Evolutionary conservation across 2,888 invertebrate genomes (phyloP).

Genomic region (Lithophane semibrunnea): DNA sequence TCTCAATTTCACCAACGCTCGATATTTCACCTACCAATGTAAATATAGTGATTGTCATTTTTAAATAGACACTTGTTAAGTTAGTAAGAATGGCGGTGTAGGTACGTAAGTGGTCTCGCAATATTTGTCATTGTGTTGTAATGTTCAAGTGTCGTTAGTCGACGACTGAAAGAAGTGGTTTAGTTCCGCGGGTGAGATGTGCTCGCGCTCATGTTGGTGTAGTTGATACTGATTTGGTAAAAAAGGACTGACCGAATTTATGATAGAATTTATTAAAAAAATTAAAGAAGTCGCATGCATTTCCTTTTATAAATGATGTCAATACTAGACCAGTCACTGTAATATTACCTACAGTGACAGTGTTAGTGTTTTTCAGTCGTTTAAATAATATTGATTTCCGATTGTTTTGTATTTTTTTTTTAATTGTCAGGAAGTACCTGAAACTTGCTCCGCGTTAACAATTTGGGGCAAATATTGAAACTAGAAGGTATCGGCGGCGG

Average conservation of each 20-base stretch:
- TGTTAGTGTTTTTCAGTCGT: too few relatives aligned
- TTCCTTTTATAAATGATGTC: too few relatives aligned
- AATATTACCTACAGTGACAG: not conserved
- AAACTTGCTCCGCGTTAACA: not conserved
- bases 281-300: not conserved
- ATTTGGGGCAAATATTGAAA: not conserved
- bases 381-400: not conserved
- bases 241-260: not conserved
- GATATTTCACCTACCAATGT: conserved; percentile 30
- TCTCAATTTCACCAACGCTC: conserved; percentile 25
- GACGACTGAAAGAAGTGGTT: conserved; percentile 81
- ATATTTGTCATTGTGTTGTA: conserved; percentile 82
- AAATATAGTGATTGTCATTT: conserved; percentile 49
- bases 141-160: conserved; percentile 75
- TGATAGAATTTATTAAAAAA: too few relatives aligned
- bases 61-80: conserved; percentile 49
- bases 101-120: conserved; percentile 67
- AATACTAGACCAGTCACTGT: too few relatives aligned
- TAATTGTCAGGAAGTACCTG: not conserved
- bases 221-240: conserved; percentile 47
- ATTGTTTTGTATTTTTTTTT: not conserved
- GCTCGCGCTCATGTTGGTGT: conserved; percentile 69
- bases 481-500: too few relatives aligned
- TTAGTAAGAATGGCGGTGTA: conserved; percentile 52
- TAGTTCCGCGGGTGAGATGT: conserved; percentile 75